Conservation (phyloP, 2,797 vertebrate genomes). For the Enoplosus armatus region DNA sequence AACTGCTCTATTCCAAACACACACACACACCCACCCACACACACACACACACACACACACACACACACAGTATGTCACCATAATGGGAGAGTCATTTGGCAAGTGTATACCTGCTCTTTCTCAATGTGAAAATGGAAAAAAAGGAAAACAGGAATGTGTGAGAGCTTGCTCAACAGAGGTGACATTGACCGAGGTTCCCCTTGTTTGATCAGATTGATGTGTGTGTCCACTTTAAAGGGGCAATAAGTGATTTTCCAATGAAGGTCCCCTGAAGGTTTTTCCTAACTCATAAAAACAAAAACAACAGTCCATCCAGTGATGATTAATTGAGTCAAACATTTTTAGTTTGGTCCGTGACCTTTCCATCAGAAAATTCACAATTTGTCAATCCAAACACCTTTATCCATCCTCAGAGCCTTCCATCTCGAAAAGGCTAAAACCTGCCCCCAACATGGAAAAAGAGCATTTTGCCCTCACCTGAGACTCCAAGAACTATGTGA, state of each 20-base stretch:
- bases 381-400: not conserved
- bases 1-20: slow-evolving; percentile 21
- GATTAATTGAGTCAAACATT: not conserved
- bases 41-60: slow-evolving; percentile 7
- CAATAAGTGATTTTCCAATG: slow-evolving; percentile 1
- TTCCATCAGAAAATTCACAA: not conserved
- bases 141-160: slow-evolving; percentile 29
- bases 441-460: too few species aligned
- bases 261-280: not conserved
- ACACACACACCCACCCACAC: slow-evolving; percentile 18
- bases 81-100: slow-evolving; percentile 39
- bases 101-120: slow-evolving; percentile 55
- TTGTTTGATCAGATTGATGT: slow-evolving; percentile 23
- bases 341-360: not conserved
- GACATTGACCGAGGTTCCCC: slow-evolving; percentile 24
- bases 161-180: slow-evolving; percentile 14
- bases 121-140: slow-evolving; percentile 29
- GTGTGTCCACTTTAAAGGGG: slow-evolving; percentile 1
- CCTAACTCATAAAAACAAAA: not conserved
- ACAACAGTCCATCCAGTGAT: not conserved
- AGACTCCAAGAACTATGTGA: not conserved
- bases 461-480: not conserved
- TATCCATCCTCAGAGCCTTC: not conserved
- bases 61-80: slow-evolving; percentile 17
- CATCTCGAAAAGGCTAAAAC: not conserved